These are phyloP conservation scores for Choloepus didactylus DNA, from an alignment of 2,797 vertebrate genomes.

Conservation along the genomic window DNA sequence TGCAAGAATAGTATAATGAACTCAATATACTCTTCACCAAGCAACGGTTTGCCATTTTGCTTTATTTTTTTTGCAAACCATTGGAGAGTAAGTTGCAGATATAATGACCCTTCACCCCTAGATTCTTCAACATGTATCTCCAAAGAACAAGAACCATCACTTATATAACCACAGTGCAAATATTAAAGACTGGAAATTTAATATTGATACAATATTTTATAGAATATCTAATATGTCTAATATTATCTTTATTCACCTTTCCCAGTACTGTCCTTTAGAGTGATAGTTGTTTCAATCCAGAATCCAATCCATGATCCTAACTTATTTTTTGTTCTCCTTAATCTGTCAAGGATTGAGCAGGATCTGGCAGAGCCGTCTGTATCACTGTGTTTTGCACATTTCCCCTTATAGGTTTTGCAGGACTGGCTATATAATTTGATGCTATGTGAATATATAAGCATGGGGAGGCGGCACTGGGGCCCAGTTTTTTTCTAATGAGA, in stretches of 20 bases:
- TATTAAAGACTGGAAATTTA: slow-evolving; percentile 49
- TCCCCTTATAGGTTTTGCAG: neutral
- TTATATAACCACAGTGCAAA: neutral
- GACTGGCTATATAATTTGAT: neutral
- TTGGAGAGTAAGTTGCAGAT: neutral
- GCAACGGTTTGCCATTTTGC: neutral
- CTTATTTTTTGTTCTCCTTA: neutral
- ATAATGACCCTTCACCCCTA: neutral
- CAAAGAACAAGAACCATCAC: neutral
- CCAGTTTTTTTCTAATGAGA: neutral
- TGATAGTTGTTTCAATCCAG: neutral
- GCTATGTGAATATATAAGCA: neutral
- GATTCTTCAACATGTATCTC: neutral
- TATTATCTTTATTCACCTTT: neutral
- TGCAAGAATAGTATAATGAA: neutral
- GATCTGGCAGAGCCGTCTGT: too few relatives aligned
- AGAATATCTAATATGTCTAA: neutral
- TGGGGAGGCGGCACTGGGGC: neutral
- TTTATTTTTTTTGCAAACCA: neutral
- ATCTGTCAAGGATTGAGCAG: neutral
- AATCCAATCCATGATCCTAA: neutral
- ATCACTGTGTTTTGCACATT: too few relatives aligned
- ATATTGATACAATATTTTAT: neutral
- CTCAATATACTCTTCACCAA: neutral
- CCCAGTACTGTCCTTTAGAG: neutral